Evolutionary conservation across 2,888 invertebrate genomes (phyloP).

Genomic region (Pyrrhia umbra): DNA sequence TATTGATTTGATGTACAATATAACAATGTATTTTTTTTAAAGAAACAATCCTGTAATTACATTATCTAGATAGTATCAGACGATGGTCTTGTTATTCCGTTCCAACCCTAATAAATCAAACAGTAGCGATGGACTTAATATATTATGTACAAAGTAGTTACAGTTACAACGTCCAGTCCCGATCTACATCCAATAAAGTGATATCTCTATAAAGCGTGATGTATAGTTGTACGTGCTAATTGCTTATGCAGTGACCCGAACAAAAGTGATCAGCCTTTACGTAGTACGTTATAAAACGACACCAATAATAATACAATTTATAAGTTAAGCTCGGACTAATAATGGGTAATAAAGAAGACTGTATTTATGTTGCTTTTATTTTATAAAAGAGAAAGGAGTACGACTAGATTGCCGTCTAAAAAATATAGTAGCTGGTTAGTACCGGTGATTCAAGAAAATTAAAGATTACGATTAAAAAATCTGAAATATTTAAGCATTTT

Average conservation of each 20-base stretch:
- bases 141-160: slow-evolving; percentile 13
- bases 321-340: slow-evolving; percentile 37
- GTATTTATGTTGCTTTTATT: slow-evolving; percentile 17
- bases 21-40: no score
- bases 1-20: no score
- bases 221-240: slow-evolving; percentile 46
- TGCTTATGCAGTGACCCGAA: slow-evolving; percentile 40
- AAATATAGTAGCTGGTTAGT: no score
- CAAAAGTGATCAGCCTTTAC: slow-evolving; percentile 16
- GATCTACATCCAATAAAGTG: slow-evolving; percentile 21
- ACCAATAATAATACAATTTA: slow-evolving; percentile 31
- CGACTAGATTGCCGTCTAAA: no score
- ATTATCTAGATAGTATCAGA: neutral
- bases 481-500: no score
- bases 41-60: no score
- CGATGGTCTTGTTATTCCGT: neutral
- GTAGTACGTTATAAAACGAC: slow-evolving; percentile 34
- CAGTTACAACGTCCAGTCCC: slow-evolving; percentile 2
- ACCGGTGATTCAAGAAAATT: no score
- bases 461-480: no score
- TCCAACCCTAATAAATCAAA: neutral
- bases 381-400: slow-evolving; percentile 4
- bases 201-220: slow-evolving; percentile 40
- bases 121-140: slow-evolving; percentile 2
- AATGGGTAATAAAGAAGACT: slow-evolving; percentile 38